These are phyloP conservation scores for Gobionotothen gibberifrons DNA, from an alignment of 2,797 vertebrate species.

Conservation along the genomic window DNA sequence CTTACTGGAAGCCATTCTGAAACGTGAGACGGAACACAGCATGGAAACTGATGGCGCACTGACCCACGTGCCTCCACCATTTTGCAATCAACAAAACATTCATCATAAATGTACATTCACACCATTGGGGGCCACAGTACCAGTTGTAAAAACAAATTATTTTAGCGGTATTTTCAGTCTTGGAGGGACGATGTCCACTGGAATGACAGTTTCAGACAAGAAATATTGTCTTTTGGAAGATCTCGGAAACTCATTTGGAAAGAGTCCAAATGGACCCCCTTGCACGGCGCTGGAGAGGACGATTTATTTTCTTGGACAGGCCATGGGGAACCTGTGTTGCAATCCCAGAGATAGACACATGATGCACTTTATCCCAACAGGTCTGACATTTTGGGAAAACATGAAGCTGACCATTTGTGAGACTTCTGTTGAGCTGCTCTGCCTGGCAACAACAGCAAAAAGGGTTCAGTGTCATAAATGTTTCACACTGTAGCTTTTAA, in stretches of 20 bases:
- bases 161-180: constrained; percentile 60
- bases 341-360: constrained; percentile 60
- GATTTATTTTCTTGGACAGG: constrained; percentile 42
- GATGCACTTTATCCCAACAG: constrained; percentile 43
- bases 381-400: constrained; percentile 30
- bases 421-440: constrained; percentile 25
- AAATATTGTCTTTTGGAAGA: constrained; percentile 73
- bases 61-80: constrained; percentile 59
- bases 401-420: constrained; percentile 22
- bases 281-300: constrained; percentile 29
- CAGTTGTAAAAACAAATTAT: constrained; percentile 49
- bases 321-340: constrained; percentile 32
- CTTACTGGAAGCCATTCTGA: constrained; percentile 81
- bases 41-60: constrained; percentile 66
- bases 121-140: constrained; percentile 67
- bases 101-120: constrained; percentile 79
- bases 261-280: constrained; percentile 42
- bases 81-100: constrained; percentile 70
- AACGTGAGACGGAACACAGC: constrained; percentile 71
- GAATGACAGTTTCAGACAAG: constrained; percentile 75
- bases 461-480: constrained; percentile 25
- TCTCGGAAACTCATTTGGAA: constrained; percentile 66
- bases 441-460: constrained; percentile 24
- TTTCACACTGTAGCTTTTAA: constrained; percentile 25
- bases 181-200: constrained; percentile 64